Evolutionary conservation across 2,113 vertebrate genomes (phyloP), one percentile per base, ranked within the genome.

Genomic region (Tachysurus fulvidraco): DNA sequence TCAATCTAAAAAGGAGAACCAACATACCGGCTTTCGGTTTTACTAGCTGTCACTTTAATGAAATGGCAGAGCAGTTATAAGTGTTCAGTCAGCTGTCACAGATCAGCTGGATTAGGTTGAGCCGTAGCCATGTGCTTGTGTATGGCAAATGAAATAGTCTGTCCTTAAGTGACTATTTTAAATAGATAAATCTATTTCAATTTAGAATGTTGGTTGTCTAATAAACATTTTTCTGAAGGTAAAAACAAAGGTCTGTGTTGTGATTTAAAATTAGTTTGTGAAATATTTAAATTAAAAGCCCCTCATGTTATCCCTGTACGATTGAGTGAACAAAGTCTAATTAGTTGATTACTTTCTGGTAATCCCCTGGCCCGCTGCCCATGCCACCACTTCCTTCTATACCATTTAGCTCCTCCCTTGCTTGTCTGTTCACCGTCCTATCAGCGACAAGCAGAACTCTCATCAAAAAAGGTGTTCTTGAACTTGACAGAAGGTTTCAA

Each of bases 281-380:
- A 19, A 74, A 60, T 52, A 28, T 83, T 67, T 13, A 55, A 0
- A 74, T 54, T 9, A 78, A 54, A 78, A 54, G 17, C 23, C 17
- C 64, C 16, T 78, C 64, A 81, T n/a, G 17, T 52, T 69, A 60
- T n/a, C 57, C 65, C 46, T n/a, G 46, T 55, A 25, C 10, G n/a
- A 81, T 44, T 3, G 44, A 4, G 44, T 28, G 46, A 85, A 19
- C 19, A 11, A n/a, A 81, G n/a, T 69, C 25, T 73, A 73, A 73
- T 86, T 65, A 59, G 30, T 28, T 50, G 55, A 62, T 25, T 54
- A 57, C 41, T 11, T 1, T 62, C 62, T 79, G 88, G 88, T 87
- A 89, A 87, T 87, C 88, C 88, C 83, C 88, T 89, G 88, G 55
- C 81, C 83, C 50, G n/a, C 17, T 59, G 86, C 88, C 79, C 83